Evolutionary conservation across 2,888 invertebrate genomes (phyloP), one percentile per base, ranked within the genome.

Genomic region (Diarsia dahlii): DNA sequence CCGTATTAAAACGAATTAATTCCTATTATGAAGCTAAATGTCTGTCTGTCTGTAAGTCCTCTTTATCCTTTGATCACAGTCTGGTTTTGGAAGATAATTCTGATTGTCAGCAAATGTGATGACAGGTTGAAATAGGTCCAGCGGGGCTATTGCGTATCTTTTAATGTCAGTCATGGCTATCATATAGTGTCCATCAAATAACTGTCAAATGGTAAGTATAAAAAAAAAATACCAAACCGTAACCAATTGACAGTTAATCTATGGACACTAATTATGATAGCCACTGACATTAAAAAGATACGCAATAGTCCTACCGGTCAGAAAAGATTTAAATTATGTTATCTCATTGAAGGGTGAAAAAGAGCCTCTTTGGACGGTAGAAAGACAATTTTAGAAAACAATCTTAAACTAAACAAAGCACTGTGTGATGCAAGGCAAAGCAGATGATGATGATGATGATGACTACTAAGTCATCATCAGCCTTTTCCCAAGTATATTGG

Each of bases 1-100:
- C 28, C 39, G 34, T 64, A 73, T 66, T 69, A 71, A 73, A 82
- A 83, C 52, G 39, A 86, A 79, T 84, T 64, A 78, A 84, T 73
- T 73, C 60, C 56, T 71, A 34, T 85, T 74, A 77, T 71, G n/a
- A 52, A 74, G 73, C 20, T 63, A 76, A 76, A 70, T 34, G 50
- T 63, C 52, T 48, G 73, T 71, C 69, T 58, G 81, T 48, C 65
- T 52, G 54, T 58, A 28, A 34, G 52, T 48, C 69, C 39, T 54
- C 50, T 54, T 76, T 62, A 45, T 85, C 82, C 18, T 34, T 50
- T 81, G 56, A 84, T 82, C 64, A 62, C 67, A 76, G 28, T 39
- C 46, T 65, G 66, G 12, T n/a, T 39, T 58, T 48, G 50, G 20
- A 46, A 58, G 23, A 45, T 66, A 69, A 84, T 52, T 28, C 23